Conservation (phyloP, 1,140 invertebrate genomes). For the Bombus superbus region DNA sequence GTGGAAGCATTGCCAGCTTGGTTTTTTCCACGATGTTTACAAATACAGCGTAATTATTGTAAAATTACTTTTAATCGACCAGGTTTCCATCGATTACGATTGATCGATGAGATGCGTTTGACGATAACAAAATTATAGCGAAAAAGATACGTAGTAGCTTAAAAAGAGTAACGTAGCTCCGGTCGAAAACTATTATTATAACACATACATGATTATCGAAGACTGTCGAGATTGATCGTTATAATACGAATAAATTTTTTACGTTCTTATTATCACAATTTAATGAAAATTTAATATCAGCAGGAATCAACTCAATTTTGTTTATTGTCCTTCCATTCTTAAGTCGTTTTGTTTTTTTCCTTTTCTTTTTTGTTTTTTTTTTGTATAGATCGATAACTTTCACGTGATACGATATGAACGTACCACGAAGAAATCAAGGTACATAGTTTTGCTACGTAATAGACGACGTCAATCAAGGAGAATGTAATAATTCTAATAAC, state of each 20-base stretch:
- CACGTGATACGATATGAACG: background rate
- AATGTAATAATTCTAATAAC: constrained; percentile 47
- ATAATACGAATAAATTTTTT: too few relatives aligned
- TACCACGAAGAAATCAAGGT: constrained; percentile 28
- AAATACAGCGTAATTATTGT: background rate
- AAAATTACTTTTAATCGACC: background rate
- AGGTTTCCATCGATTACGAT: too few relatives aligned
- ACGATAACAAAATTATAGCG: background rate
- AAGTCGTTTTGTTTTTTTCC: background rate
- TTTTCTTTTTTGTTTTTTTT: background rate
- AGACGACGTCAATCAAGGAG: constrained; percentile 49
- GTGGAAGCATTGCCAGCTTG: background rate
- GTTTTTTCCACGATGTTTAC: background rate
- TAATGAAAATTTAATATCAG: too few relatives aligned
- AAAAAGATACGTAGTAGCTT: background rate
- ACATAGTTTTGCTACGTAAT: constrained; percentile 32
- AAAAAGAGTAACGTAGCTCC: too few relatives aligned
- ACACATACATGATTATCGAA: too few relatives aligned
- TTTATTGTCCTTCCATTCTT: background rate
- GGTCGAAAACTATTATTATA: too few relatives aligned
- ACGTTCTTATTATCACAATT: too few relatives aligned
- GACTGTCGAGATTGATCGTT: too few relatives aligned
- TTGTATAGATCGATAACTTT: background rate
- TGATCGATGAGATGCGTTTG: background rate
- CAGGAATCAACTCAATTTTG: too few relatives aligned